Evolutionary conservation across 2,113 vertebrate genomes (phyloP).

Genomic region (Megatriorchis doriae): DNA sequence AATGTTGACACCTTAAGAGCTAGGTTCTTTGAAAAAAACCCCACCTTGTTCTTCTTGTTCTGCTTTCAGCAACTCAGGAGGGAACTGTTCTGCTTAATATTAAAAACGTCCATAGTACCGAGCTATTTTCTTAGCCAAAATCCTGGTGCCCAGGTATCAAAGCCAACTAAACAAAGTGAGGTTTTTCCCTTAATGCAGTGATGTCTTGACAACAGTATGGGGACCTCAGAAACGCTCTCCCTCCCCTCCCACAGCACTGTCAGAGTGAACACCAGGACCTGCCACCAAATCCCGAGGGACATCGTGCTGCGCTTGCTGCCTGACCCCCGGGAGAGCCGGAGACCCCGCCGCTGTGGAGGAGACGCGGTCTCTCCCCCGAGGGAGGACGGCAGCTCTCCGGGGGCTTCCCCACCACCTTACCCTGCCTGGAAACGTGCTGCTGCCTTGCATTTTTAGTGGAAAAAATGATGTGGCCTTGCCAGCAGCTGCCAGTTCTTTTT

Average conservation of each 20-base stretch:
- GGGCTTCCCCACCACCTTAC: not conserved
- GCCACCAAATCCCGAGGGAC: not conserved
- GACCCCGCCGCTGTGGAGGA: accelerated
- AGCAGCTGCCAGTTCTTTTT: constrained; percentile 28
- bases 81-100: not conserved
- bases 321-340: not conserved
- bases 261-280: not conserved
- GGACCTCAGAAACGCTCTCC: not conserved
- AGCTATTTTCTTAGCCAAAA: not conserved
- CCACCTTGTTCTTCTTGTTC: not conserved
- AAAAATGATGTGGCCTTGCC: not conserved
- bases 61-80: not conserved
- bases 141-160: accelerated
- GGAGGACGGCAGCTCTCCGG: not conserved
- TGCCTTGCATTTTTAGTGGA: not conserved
- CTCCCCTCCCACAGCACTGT: not conserved
- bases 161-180: not conserved
- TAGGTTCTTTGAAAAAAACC: not conserved
- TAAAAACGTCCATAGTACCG: not conserved
- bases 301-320: accelerated
- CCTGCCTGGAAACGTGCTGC: not conserved
- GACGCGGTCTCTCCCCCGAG: not conserved
- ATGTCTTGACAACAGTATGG: accelerated
- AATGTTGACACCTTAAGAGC: not conserved
- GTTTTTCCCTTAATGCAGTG: not conserved